phyloP scores from a whole-genome alignment of 2,888 invertebrate species.

The Pycnomerus fuliginosus region DNA sequence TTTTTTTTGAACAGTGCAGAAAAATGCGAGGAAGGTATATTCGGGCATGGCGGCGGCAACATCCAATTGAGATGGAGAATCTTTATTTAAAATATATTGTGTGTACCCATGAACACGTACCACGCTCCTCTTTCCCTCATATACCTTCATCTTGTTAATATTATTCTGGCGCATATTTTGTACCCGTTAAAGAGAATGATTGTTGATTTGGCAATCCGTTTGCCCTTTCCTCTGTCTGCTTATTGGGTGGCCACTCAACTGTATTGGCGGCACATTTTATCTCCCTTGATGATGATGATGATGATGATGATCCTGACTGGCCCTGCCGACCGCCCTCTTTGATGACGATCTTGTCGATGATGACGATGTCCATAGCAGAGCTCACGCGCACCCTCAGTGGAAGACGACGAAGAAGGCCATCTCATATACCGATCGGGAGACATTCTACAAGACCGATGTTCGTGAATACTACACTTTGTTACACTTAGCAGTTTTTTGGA shows the following conservation, averaged over 20 bases:
- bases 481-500: slow-evolving; percentile 45
- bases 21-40: slow-evolving; percentile 40
- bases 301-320: slow-evolving; percentile 34
- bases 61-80: no score
- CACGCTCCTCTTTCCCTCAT: slow-evolving; percentile 38
- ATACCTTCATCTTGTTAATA: slow-evolving; percentile 47
- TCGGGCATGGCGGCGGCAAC: slow-evolving; percentile 28
- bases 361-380: slow-evolving; percentile 60
- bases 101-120: slow-evolving; percentile 23
- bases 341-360: slow-evolving; percentile 39
- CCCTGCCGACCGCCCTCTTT: slow-evolving; percentile 26
- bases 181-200: slow-evolving; percentile 48
- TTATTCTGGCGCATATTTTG: slow-evolving; percentile 46
- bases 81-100: slow-evolving; percentile 12
- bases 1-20: slow-evolving; percentile 1
- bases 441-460: slow-evolving; percentile 99
- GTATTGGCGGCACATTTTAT: slow-evolving; percentile 48
- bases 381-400: slow-evolving; percentile 88
- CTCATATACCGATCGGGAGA: slow-evolving; percentile 99
- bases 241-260: slow-evolving; percentile 58
- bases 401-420: slow-evolving; percentile 99
- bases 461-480: slow-evolving; percentile 70
- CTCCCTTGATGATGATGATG: slow-evolving; percentile 22
- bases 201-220: slow-evolving; percentile 66
- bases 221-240: slow-evolving; percentile 67